Evolutionary conservation across 2,113 vertebrate genomes (phyloP).

Genomic region (Desmodus rotundus): DNA sequence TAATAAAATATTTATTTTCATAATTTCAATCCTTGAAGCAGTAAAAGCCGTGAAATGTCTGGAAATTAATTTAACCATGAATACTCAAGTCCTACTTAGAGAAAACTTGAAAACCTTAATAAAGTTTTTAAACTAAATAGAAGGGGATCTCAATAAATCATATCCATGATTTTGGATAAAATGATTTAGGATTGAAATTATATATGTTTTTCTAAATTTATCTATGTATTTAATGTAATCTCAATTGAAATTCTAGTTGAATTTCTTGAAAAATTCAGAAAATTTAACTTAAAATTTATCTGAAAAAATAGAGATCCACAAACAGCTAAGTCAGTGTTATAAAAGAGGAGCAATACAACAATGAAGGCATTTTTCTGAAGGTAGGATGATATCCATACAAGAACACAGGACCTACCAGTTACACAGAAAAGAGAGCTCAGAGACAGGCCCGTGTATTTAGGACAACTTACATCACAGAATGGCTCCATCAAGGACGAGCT

Average conservation of each 20-base stretch:
- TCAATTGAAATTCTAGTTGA: background rate
- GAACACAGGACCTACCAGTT: too few relatives aligned
- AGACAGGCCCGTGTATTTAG: too few relatives aligned
- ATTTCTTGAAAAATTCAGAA: background rate
- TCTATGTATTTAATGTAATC: background rate
- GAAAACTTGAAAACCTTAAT: background rate
- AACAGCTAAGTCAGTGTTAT: too few relatives aligned
- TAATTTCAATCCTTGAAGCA: background rate
- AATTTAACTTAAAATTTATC: slow-evolving; percentile 3
- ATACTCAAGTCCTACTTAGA: background rate
- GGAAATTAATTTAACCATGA: background rate
- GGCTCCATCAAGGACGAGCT: too few relatives aligned
- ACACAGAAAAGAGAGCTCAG: too few relatives aligned
- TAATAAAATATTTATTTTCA: slow-evolving; percentile 1
- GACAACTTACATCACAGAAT: too few relatives aligned
- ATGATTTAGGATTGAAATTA: background rate
- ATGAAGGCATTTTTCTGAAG: too few relatives aligned
- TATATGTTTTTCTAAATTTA: background rate
- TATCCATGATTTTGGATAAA: background rate
- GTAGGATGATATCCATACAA: too few relatives aligned
- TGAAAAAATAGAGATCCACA: background rate
- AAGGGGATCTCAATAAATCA: background rate
- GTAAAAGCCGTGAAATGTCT: background rate
- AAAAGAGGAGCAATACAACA: too few relatives aligned
- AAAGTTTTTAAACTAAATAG: too few relatives aligned